phyloP scores from a whole-genome alignment of 1,140 invertebrate genomes.

The Rhizoglyphus robini region DNA sequence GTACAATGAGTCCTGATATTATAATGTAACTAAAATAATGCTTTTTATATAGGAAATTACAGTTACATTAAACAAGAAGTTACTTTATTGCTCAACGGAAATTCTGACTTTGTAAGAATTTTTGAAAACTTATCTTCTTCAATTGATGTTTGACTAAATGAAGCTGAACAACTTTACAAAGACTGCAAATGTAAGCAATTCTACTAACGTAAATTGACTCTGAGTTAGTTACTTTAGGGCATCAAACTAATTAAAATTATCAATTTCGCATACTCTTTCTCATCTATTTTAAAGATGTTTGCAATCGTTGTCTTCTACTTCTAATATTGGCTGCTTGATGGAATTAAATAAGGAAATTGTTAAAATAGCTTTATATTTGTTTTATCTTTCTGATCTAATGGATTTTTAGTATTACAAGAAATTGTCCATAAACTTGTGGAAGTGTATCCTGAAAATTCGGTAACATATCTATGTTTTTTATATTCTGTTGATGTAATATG shows the following conservation, averaged over 20 bases:
- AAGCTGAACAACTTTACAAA: conserved; percentile 68
- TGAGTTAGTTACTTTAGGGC: conserved; percentile 43
- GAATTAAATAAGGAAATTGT: no score
- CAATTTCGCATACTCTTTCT: no score
- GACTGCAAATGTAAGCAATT: conserved; percentile 71
- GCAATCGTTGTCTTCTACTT: no score
- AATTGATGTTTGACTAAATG: conserved; percentile 21
- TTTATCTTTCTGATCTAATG: no score
- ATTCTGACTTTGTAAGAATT: background rate
- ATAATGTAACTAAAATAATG: no score
- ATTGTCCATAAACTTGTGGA: conserved; percentile 84
- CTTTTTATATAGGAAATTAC: background rate
- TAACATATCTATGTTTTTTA: background rate
- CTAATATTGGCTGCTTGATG: no score
- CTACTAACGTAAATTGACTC: conserved; percentile 54
- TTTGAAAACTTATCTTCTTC: background rate
- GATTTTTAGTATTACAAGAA: conserved; percentile 70
- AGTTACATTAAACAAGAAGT: background rate
- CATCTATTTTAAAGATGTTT: no score
- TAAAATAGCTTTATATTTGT: no score
- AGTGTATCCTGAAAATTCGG: conserved; percentile 63
- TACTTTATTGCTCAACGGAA: background rate
- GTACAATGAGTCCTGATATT: no score
- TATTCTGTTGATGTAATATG: background rate
- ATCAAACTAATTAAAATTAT: background rate